phyloP scores from a whole-genome alignment of 2,113 vertebrate species.

The Albula glossodonta region DNA sequence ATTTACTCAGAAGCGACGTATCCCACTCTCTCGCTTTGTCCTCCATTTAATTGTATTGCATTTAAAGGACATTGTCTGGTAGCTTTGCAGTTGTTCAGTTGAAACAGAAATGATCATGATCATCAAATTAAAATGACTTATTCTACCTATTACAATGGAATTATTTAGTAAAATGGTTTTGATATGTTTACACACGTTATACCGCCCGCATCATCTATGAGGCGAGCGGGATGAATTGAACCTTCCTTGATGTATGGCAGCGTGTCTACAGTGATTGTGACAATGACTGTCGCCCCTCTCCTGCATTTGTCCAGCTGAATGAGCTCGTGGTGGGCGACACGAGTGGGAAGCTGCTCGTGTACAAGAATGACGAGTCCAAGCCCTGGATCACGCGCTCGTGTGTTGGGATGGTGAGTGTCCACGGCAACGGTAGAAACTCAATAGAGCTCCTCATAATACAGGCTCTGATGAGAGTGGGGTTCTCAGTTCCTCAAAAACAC shows the following conservation, averaged over 20 bases:
- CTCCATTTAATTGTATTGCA: background rate
- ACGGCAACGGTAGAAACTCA: too few species aligned
- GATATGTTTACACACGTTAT: background rate
- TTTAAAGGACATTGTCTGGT: background rate
- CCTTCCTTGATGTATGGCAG: background rate
- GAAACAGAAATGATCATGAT: background rate
- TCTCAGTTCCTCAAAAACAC: too few species aligned
- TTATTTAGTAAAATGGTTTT: background rate
- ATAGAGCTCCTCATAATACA: too few species aligned
- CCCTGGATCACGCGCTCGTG: conserved; percentile 86
- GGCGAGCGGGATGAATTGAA: background rate
- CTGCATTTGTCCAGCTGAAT: conserved; percentile 77
- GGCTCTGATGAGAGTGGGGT: background rate
- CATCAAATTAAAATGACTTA: background rate
- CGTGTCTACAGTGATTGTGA: background rate
- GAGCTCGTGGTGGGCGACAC: conserved; percentile 96
- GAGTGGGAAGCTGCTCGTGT: conserved; percentile 84
- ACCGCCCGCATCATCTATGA: background rate
- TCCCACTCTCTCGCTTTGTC: background rate
- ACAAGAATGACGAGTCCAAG: conserved; percentile 90
- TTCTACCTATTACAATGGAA: background rate
- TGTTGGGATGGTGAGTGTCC: conserved; percentile 86
- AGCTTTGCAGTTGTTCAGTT: background rate
- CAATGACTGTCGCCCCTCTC: background rate
- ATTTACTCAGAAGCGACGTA: background rate